These are phyloP conservation scores for Polyploca ridens DNA, from an alignment of 2,888 invertebrate genomes.

Conservation along the genomic window DNA sequence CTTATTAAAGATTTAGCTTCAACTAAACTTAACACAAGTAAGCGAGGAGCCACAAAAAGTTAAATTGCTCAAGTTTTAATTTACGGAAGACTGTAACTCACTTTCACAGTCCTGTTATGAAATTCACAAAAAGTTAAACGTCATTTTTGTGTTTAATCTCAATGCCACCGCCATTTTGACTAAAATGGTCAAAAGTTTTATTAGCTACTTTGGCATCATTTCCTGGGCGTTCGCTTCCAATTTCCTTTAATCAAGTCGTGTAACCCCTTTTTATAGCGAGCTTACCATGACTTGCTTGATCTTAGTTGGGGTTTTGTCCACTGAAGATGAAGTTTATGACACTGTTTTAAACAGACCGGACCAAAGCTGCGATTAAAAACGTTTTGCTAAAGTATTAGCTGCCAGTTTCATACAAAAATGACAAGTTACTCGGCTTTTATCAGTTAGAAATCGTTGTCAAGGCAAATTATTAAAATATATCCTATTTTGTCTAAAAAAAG, in stretches of 20 bases:
- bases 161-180: conserved; percentile 12
- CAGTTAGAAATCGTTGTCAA: no score
- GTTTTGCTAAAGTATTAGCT: not conserved
- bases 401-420: no score
- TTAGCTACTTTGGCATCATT: conserved; percentile 15
- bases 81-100: conserved; percentile 51
- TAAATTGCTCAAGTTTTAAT: conserved; percentile 74
- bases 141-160: conserved; percentile 36
- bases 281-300: conserved; percentile 1
- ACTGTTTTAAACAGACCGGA: not conserved
- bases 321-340: not conserved
- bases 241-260: conserved; percentile 10
- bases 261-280: conserved; percentile 4
- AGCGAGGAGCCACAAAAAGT: conserved; percentile 68
- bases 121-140: conserved; percentile 49
- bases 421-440: no score
- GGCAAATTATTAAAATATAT: no score
- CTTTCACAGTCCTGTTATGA: conserved; percentile 45
- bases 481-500: no score
- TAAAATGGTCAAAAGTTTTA: conserved; percentile 20
- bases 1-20: conserved; percentile 48
- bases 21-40: conserved; percentile 49
- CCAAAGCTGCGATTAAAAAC: not conserved
- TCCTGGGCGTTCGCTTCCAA: conserved; percentile 5
- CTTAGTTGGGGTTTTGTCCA: conserved; percentile 3